Percentiles rank a stretch among this genome's conserved stretches.
These are phyloP conservation scores for Dromiciops gliroides DNA, from an alignment of 2,113 vertebrate species.

Conservation along the genomic window DNA sequence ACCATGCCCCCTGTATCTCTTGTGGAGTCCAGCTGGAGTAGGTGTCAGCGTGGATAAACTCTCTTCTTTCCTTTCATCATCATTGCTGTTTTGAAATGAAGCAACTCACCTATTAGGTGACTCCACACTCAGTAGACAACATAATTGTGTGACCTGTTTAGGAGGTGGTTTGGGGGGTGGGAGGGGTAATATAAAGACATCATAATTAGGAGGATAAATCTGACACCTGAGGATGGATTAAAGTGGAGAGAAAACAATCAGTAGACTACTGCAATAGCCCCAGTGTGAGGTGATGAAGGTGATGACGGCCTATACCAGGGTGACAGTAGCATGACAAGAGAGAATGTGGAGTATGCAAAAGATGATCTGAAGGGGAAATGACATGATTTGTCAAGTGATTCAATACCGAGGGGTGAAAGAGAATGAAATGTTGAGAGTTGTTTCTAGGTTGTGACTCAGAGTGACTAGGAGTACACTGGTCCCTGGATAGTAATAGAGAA, in stretches of 20 bases:
- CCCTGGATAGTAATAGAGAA: too few relatives aligned
- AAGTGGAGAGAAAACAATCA: background rate
- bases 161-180: background rate
- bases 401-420: too few relatives aligned
- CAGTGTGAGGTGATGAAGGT: background rate
- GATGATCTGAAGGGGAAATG: background rate
- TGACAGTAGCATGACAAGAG: background rate
- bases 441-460: too few relatives aligned
- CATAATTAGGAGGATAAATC: background rate
- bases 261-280: background rate
- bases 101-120: background rate
- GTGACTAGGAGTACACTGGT: too few relatives aligned
- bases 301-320: background rate
- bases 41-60: background rate
- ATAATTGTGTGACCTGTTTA: background rate
- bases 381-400: too few relatives aligned
- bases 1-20: background rate
- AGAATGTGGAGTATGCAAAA: background rate
- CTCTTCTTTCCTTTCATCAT: background rate
- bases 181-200: background rate
- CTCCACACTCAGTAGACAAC: background rate
- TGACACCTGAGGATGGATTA: background rate
- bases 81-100: background rate
- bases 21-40: background rate
- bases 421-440: too few relatives aligned